Evolutionary conservation across 2,797 vertebrate genomes (phyloP).

Genomic region (Gallinago nigripennis): DNA sequence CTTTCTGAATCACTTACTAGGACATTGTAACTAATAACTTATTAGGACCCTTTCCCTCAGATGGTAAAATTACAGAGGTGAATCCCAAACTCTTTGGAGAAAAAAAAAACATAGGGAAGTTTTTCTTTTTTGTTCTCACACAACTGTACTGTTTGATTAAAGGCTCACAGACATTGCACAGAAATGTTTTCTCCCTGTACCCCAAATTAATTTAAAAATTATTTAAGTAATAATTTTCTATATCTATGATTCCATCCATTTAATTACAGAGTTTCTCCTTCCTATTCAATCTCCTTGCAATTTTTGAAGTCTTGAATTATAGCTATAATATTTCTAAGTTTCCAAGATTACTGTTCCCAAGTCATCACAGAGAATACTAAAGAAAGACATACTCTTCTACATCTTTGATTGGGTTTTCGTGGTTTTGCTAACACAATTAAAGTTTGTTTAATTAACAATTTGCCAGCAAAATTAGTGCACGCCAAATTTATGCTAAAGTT

Average conservation of each 20-base stretch:
- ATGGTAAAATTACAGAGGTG: background rate
- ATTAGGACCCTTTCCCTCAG: background rate
- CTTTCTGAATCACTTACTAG: background rate
- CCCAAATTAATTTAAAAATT: background rate
- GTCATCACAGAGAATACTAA: background rate
- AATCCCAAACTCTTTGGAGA: background rate
- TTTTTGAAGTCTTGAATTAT: background rate
- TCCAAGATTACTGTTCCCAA: background rate
- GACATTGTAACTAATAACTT: background rate
- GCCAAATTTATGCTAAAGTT: background rate
- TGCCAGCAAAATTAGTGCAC: background rate
- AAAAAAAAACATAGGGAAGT: background rate
- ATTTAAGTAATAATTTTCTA: background rate
- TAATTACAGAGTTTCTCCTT: background rate
- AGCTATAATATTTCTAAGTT: background rate
- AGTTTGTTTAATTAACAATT: background rate
- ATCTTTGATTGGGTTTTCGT: background rate
- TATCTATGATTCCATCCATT: background rate
- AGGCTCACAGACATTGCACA: background rate
- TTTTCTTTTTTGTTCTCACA: background rate
- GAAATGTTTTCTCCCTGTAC: background rate
- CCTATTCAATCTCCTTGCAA: background rate
- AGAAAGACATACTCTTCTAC: background rate
- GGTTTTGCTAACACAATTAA: background rate
- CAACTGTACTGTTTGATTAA: background rate